These are phyloP conservation scores for Noctilio leporinus DNA, from an alignment of 2,113 vertebrate species.

Conservation along the genomic window DNA sequence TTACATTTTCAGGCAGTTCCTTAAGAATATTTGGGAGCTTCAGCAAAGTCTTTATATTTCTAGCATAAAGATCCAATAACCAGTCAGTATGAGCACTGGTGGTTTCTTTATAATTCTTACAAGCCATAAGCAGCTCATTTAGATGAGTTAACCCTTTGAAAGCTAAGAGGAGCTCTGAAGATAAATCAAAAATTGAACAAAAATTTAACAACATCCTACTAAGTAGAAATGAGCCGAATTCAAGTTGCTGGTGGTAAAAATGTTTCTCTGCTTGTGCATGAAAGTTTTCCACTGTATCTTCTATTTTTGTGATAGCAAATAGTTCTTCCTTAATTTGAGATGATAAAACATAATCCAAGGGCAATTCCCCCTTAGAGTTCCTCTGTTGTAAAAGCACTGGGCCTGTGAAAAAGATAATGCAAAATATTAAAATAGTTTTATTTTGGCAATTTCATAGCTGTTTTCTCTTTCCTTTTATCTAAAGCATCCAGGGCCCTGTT, in stretches of 20 bases:
- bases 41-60: constrained; percentile 83
- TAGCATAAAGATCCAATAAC: constrained; percentile 79
- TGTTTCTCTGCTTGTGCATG: constrained; percentile 59
- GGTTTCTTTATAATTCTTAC: constrained; percentile 61
- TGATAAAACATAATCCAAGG: constrained; percentile 84
- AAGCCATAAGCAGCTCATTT: constrained; percentile 44
- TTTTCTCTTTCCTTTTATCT: constrained; percentile 23
- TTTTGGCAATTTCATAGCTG: constrained; percentile 62
- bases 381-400: constrained; percentile 84
- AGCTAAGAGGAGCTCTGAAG: constrained; percentile 73
- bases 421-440: constrained; percentile 58
- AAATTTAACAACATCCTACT: constrained; percentile 82
- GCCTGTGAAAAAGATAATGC: constrained; percentile 79
- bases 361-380: constrained; percentile 75
- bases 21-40: constrained; percentile 81
- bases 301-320: constrained; percentile 75
- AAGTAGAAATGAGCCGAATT: constrained; percentile 78
- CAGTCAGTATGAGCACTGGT: constrained; percentile 78
- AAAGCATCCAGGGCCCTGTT: constrained; percentile 41
- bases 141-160: constrained; percentile 56
- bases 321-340: constrained; percentile 82
- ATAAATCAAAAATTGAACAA: constrained; percentile 80
- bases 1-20: constrained; percentile 76
- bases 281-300: constrained; percentile 74
- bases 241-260: constrained; percentile 71